Conservation (phyloP, 2,888 invertebrate species). For the Oscheius sp. region DNA sequence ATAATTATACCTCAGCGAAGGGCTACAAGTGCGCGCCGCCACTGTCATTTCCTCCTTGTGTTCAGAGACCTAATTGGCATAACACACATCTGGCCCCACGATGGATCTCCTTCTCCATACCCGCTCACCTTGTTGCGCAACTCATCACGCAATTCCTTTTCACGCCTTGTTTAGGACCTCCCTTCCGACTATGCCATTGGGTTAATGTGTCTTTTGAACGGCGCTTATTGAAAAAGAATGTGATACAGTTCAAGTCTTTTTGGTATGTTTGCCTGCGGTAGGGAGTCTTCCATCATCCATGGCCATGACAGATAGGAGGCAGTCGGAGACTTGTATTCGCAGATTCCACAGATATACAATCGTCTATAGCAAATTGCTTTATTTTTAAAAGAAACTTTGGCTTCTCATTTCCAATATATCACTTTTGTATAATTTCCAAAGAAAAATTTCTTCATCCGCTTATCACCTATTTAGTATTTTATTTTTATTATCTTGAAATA, state of each 20-base stretch:
- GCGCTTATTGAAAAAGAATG: neutral
- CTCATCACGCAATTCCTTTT: conserved; percentile 7
- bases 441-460: neutral
- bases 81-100: conserved; percentile 28
- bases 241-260: neutral
- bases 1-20: conserved; percentile 19
- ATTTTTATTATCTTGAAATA: no score
- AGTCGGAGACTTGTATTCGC: conserved; percentile 23
- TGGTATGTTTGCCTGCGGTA: conserved; percentile 12
- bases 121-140: conserved; percentile 14
- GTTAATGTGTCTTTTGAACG: no score
- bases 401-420: neutral
- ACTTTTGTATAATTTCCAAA: no score
- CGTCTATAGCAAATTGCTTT: neutral
- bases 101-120: neutral
- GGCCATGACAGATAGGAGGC: conserved; percentile 24
- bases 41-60: conserved; percentile 29
- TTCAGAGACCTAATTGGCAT: conserved; percentile 27
- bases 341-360: conserved; percentile 22
- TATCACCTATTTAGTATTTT: no score
- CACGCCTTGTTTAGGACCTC: neutral
- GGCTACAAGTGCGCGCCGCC: conserved; percentile 32
- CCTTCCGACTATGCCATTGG: neutral
- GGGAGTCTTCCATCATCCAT: conserved; percentile 14
- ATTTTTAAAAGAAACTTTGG: neutral